phyloP scores from a whole-genome alignment of 2,797 vertebrate genomes.

The Lepilemur ruficaudatus region DNA sequence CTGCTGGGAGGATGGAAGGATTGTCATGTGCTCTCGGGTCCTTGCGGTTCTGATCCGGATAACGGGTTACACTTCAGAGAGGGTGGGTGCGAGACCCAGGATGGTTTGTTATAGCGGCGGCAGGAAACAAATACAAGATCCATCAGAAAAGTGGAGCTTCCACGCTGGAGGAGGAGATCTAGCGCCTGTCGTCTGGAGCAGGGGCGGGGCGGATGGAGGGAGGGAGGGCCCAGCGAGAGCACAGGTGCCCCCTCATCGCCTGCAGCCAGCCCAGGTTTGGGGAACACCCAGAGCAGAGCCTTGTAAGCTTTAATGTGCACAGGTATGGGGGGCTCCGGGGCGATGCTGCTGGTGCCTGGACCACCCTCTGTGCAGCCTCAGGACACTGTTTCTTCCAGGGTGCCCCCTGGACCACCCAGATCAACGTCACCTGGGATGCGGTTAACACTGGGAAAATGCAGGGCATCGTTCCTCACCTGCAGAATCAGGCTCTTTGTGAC shows the following conservation, averaged over 20 bases:
- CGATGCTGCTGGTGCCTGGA: accelerated
- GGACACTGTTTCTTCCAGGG: neutral
- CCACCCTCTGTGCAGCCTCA: accelerated
- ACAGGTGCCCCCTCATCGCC: neutral
- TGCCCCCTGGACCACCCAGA: neutral
- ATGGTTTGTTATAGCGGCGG: neutral
- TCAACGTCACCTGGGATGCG: neutral
- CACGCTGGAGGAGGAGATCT: accelerated
- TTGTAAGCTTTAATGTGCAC: too few relatives aligned
- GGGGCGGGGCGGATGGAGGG: accelerated
- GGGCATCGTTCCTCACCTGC: too few relatives aligned
- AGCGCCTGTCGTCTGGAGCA: neutral
- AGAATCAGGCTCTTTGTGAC: neutral
- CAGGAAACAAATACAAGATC: neutral
- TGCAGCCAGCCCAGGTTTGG: accelerated
- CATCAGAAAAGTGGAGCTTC: neutral
- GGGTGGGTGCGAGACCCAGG: neutral
- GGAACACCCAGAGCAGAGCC: neutral
- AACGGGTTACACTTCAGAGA: neutral
- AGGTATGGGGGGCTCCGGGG: neutral
- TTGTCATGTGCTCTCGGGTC: too few relatives aligned
- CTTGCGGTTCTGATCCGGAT: neutral
- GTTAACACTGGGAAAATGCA: neutral
- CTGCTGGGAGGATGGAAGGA: neutral
- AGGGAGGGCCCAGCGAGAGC: neutral